Conservation (phyloP, 2,113 vertebrate genomes). For the Alaudala cheleensis region DNA sequence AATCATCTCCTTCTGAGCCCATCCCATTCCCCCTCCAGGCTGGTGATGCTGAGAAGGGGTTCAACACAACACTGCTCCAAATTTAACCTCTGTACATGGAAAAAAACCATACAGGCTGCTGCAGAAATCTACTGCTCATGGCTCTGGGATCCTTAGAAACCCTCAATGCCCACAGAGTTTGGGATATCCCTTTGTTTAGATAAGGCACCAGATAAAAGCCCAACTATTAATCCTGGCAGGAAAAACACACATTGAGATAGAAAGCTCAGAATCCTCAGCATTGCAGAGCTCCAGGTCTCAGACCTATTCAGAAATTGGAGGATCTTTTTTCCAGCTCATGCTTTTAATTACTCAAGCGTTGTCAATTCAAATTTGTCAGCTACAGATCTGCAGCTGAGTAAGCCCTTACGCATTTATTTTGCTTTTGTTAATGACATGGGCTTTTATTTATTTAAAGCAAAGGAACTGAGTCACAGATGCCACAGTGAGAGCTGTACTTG, state of each 20-base stretch:
- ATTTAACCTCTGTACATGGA: neutral
- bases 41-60: neutral
- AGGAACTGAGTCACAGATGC: slow-evolving; percentile 49
- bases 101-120: neutral
- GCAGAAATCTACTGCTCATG: neutral
- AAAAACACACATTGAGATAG: neutral
- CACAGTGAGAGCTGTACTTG: neutral
- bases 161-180: neutral
- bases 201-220: neutral
- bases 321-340: neutral
- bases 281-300: neutral
- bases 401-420: neutral
- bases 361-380: slow-evolving; percentile 12
- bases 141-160: neutral
- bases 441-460: slow-evolving; percentile 43
- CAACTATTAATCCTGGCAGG: neutral
- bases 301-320: neutral
- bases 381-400: neutral
- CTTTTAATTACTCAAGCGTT: slow-evolving; percentile 1
- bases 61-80: neutral
- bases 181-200: neutral
- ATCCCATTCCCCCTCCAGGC: neutral
- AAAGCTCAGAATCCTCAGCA: neutral
- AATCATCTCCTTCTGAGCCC: neutral
- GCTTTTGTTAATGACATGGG: neutral